phyloP scores from a whole-genome alignment of 2,888 invertebrate species.

The Villa cingulata region DNA sequence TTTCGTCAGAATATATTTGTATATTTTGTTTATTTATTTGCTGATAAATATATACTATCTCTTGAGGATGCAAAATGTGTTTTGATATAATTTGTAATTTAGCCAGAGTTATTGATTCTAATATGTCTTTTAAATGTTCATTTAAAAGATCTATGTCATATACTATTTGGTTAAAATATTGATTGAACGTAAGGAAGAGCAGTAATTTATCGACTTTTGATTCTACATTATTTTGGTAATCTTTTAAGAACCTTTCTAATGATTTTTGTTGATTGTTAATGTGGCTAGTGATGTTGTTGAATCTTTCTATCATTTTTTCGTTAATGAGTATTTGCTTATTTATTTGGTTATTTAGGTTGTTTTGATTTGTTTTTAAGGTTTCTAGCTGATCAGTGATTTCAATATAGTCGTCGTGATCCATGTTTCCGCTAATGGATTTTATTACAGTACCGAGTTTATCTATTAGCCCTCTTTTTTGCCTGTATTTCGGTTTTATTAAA shows the following conservation, averaged over 20 bases:
- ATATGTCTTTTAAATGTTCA: no score
- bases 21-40: no score
- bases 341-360: not conserved
- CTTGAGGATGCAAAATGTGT: no score
- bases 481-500: not conserved
- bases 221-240: no score
- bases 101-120: no score
- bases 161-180: not conserved
- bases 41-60: no score
- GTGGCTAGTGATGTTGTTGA: slow-evolving; percentile 2
- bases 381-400: not conserved
- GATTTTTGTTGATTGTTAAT: slow-evolving; percentile 6
- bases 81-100: no score
- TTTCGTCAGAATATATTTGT: no score
- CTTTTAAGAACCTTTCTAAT: no score
- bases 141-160: slow-evolving; percentile 6
- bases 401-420: slow-evolving; percentile 1
- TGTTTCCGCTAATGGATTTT: slow-evolving; percentile 1
- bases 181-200: no score
- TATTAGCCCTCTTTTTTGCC: not conserved
- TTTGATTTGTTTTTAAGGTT: not conserved
- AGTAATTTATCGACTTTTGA: no score
- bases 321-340: not conserved
- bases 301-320: slow-evolving; percentile 2
- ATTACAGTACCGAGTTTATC: slow-evolving; percentile 2